Evolutionary conservation across 2,797 vertebrate species (phyloP), one percentile per base, ranked within the genome.

Genomic region (Acanthiza pusilla): DNA sequence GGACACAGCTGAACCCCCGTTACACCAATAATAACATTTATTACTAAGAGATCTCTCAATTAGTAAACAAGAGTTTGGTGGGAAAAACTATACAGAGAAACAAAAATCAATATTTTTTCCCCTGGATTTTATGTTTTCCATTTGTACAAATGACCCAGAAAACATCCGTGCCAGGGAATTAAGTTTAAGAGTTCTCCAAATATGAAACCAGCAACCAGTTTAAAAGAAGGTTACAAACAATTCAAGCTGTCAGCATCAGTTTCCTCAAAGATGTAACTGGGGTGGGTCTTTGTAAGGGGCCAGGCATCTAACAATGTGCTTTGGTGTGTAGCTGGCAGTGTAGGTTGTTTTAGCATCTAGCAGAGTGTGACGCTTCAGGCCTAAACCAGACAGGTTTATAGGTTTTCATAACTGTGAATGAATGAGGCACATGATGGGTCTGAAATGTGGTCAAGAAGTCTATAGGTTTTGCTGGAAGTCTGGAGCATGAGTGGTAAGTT

Each of bases 391-490:
- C 11, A 16, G 97, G 93, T 73, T 97, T 97, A 62, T 23, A 97
- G 70, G 70, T 96, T 77, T 97, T 96, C 1, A 55, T 96, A 85
- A 21, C 54, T 45, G n/a, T 72, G 16, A 85, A 84, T 0, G 25
- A 96, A 57, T 96, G 97, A 81, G 93, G 96, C 15, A 96, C 74
- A 10, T 97, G 97, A 80, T 97, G 70, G 10, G 70, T 81, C 82
- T 61, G 67, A 50, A 86, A 95, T 1, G 76, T 97, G 42, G 97
- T 97, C 77, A 96, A 62, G 40, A 42, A 96, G 45, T 97, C 97
- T 75, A 95, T 58, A n/a, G 91, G 79, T 57, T 97, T 91, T 2
- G 13, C n/a, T 53, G 97, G 62, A 50, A 40, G 5, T 85, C 50
- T 97, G 40, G 38, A 60, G 18, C 2, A 20, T 87, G 96, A 72